These are phyloP conservation scores for Platygyra sinensis DNA, from an alignment of 64 coral and sea anemone genomes.

Conservation along the genomic window DNA sequence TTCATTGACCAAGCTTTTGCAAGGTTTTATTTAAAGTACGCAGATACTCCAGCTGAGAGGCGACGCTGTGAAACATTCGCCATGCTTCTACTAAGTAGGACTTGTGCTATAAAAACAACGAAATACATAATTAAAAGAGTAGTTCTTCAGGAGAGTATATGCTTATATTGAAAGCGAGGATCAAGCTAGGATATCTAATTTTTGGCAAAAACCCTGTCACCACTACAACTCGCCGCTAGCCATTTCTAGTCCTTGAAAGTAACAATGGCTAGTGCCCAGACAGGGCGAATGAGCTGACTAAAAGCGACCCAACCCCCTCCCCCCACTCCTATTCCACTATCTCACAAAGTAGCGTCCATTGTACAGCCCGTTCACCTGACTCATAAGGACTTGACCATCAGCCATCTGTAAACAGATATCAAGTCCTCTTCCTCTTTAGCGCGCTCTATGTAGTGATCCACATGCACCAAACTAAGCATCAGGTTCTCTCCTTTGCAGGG, in stretches of 20 bases:
- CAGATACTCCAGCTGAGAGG: slow-evolving; percentile 76
- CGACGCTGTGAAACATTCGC: slow-evolving; percentile 82
- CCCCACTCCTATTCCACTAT: no score
- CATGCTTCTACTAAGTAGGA: slow-evolving; percentile 62
- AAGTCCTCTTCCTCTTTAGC: slow-evolving; percentile 75
- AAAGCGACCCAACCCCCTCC: no score
- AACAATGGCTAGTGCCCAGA: no score
- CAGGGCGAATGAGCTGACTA: no score
- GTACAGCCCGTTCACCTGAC: slow-evolving; percentile 49
- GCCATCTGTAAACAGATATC: slow-evolving; percentile 73
- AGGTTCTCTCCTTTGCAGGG: slow-evolving; percentile 83
- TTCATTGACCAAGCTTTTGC: slow-evolving; percentile 77
- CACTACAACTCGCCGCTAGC: no score
- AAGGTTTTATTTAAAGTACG: slow-evolving; percentile 68
- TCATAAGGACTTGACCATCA: slow-evolving; percentile 81
- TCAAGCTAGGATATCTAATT: no score
- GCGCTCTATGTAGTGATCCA: slow-evolving; percentile 75
- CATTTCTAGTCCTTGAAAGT: no score
- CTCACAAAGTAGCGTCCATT: no score
- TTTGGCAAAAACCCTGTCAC: no score
- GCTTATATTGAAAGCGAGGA: no score
- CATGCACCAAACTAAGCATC: slow-evolving; percentile 68
- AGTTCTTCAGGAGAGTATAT: no score
- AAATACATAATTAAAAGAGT: no score
- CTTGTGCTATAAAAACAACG: slow-evolving; percentile 25